A percentile compares a stretch with the other conserved stretches of the same genome.
phyloP scores from a whole-genome alignment of 2,797 vertebrate genomes.

The Thaleichthys pacificus region DNA sequence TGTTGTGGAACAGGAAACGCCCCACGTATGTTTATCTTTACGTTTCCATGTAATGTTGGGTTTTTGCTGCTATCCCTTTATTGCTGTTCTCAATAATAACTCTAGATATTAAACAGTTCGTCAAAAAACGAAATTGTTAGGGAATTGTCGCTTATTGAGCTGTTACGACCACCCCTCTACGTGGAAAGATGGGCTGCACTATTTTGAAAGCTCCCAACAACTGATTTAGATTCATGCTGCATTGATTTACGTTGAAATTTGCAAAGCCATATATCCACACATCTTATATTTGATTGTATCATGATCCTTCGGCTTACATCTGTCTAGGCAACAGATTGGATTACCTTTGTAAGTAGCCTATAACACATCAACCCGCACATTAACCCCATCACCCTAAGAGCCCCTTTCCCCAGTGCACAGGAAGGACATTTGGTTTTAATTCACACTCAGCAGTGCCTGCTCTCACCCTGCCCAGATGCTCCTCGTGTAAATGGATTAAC shows the following conservation, averaged over 20 bases:
- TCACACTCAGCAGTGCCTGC: not conserved
- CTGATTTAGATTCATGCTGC: not conserved
- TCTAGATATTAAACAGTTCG: not conserved
- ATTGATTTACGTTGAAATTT: not conserved
- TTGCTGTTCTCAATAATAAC: not conserved
- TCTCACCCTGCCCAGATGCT: constrained; percentile 28
- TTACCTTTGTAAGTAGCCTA: not conserved
- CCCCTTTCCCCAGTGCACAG: not conserved
- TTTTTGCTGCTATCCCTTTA: not conserved
- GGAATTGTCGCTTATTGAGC: not conserved
- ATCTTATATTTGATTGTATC: too few species aligned
- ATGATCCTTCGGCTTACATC: not conserved
- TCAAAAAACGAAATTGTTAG: not conserved
- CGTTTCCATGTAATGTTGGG: not conserved
- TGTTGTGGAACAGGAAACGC: not conserved
- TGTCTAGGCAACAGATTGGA: not conserved
- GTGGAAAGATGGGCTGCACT: not conserved
- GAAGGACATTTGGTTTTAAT: not conserved
- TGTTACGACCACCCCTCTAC: not conserved
- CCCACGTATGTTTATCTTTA: not conserved
- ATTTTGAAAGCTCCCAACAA: not conserved
- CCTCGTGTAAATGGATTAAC: constrained; percentile 29
- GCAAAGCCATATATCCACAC: not conserved
- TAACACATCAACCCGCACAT: not conserved
- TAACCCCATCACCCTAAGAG: not conserved